Evolutionary conservation across 1,140 invertebrate genomes (phyloP).

Genomic region (Cherax destructor): DNA sequence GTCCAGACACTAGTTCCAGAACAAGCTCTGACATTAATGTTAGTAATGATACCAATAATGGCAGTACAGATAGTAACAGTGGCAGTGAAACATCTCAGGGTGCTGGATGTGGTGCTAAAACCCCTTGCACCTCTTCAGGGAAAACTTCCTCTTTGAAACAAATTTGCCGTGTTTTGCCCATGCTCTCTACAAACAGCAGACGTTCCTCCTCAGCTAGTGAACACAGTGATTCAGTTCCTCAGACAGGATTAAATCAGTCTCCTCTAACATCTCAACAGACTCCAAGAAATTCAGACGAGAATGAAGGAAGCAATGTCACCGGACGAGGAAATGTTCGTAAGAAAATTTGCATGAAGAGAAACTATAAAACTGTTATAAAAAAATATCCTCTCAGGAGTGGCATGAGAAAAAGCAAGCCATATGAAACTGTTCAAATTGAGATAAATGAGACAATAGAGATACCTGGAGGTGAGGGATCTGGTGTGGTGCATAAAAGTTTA

Average conservation of each 20-base stretch:
- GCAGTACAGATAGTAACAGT: slow-evolving; percentile 54
- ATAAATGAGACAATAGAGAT: slow-evolving; percentile 72
- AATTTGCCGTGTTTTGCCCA: slow-evolving; percentile 71
- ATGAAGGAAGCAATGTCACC: slow-evolving; percentile 3
- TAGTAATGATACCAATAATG: slow-evolving; percentile 32
- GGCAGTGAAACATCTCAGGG: slow-evolving; percentile 48
- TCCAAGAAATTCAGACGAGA: slow-evolving; percentile 35
- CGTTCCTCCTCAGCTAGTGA: slow-evolving; percentile 66
- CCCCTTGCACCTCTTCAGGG: slow-evolving; percentile 25
- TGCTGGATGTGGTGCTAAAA: slow-evolving; percentile 20
- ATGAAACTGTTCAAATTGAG: slow-evolving; percentile 71
- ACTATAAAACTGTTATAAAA: slow-evolving; percentile 71
- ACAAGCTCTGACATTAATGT: slow-evolving; percentile 36
- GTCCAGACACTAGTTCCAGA: slow-evolving; percentile 39
- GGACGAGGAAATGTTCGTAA: slow-evolving; percentile 47
- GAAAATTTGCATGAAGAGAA: slow-evolving; percentile 72
- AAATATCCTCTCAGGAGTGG: slow-evolving; percentile 70
- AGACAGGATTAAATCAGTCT: slow-evolving; percentile 34
- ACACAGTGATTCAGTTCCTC: slow-evolving; percentile 53
- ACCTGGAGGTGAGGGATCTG: slow-evolving; percentile 60
- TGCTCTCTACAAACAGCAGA: slow-evolving; percentile 66
- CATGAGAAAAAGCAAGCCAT: slow-evolving; percentile 70
- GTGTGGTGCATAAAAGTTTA: slow-evolving; percentile 64
- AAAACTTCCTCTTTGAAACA: slow-evolving; percentile 63
- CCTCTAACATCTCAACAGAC: slow-evolving; percentile 32